phyloP scores from a whole-genome alignment of 2,113 vertebrate genomes.

The Suncus etruscus region DNA sequence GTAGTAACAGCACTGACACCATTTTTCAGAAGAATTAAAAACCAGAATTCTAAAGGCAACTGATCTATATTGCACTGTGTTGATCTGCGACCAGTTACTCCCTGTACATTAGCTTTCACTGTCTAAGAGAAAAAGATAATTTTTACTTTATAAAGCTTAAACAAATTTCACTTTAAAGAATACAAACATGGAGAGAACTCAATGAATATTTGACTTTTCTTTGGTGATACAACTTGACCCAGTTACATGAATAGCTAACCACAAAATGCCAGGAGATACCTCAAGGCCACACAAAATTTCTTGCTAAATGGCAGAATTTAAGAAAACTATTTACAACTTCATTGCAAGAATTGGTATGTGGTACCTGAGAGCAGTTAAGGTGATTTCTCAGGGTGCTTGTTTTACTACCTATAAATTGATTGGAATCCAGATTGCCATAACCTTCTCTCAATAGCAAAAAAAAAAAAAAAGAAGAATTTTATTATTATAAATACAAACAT shows the following conservation, averaged over 20 bases:
- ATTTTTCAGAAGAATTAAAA: background rate
- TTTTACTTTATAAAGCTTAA: slow-evolving; percentile 3
- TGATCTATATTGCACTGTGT: background rate
- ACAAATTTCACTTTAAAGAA: slow-evolving; percentile 33
- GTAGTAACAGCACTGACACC: background rate
- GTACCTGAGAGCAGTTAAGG: background rate
- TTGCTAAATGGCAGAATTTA: slow-evolving; percentile 49
- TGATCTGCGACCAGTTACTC: background rate
- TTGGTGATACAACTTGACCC: slow-evolving; percentile 12
- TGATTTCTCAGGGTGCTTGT: slow-evolving; percentile 20
- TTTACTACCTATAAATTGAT: slow-evolving; percentile 5
- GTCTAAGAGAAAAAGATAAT: background rate
- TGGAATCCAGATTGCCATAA: background rate
- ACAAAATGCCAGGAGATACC: slow-evolving; percentile 45
- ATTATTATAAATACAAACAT: slow-evolving; percentile 18
- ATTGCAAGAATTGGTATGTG: background rate
- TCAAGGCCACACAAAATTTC: slow-evolving; percentile 38
- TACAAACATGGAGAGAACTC: background rate
- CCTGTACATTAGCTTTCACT: background rate
- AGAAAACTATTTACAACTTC: slow-evolving; percentile 43
- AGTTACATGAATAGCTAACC: slow-evolving; percentile 41
- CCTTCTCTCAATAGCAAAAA: background rate
- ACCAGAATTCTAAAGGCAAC: background rate
- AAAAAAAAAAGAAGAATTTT: background rate
- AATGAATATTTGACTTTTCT: slow-evolving; percentile 51